Percentiles rank a stretch among this genome's conserved stretches.
These are phyloP conservation scores for Planiliza haematocheilus DNA, from an alignment of 2,113 vertebrate genomes.

Conservation along the genomic window DNA sequence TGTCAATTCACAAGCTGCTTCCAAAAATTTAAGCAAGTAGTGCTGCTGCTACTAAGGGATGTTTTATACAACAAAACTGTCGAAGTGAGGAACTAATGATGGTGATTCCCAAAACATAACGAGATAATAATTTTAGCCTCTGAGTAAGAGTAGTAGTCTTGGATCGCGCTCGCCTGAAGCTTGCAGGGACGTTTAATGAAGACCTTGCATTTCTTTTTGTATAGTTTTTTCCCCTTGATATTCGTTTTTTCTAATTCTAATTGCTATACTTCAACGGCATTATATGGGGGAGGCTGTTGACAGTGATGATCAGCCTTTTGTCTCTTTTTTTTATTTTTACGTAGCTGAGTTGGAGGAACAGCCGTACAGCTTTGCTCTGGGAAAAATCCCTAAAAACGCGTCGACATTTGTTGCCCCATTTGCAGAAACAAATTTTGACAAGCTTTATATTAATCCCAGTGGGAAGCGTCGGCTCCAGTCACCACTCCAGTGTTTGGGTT, in stretches of 20 bases:
- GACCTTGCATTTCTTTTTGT: no score
- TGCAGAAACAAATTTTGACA: no score
- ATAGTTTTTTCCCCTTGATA: no score
- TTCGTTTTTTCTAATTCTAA: no score
- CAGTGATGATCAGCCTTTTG: background rate
- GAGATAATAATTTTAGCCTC: background rate
- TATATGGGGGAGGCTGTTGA: background rate
- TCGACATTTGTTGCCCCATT: no score
- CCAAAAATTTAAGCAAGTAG: slow-evolving; percentile 1
- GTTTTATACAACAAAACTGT: background rate
- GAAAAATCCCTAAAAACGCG: no score
- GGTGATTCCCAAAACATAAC: background rate
- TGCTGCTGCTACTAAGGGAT: background rate
- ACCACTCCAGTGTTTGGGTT: no score
- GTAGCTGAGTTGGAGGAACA: no score
- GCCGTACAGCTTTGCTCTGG: no score
- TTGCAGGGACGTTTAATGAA: no score
- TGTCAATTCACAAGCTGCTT: slow-evolving; percentile 16
- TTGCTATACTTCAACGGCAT: background rate
- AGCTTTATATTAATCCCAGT: background rate
- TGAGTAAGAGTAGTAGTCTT: background rate
- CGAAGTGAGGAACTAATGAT: background rate
- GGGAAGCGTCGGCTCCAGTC: background rate
- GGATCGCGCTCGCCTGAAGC: no score
- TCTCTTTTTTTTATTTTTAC: no score